Percentiles rank a stretch among this genome's conserved stretches.
Evolutionary conservation across 2,888 invertebrate species (phyloP).

Genomic region (Yponomeuta cagnagella): DNA sequence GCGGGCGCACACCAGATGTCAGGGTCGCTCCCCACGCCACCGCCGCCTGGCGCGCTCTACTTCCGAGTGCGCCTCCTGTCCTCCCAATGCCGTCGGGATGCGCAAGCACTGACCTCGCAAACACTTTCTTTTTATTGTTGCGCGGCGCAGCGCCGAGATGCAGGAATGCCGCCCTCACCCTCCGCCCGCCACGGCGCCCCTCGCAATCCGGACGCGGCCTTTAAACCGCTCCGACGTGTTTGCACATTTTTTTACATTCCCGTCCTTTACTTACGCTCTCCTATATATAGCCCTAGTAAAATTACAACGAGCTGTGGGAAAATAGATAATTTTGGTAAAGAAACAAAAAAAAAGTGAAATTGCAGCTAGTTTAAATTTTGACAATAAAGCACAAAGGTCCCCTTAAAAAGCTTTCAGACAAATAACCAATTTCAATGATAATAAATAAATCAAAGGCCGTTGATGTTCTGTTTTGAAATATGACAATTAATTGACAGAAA

Average conservation of each 20-base stretch:
- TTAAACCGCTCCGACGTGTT: conserved; percentile 74
- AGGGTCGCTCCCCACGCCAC: conserved; percentile 50
- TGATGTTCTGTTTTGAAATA: conserved; percentile 14
- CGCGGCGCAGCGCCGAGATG: conserved; percentile 35
- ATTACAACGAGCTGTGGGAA: conserved; percentile 13
- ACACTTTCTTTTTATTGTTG: conserved; percentile 39
- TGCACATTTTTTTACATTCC: conserved; percentile 75
- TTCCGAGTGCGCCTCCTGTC: conserved; percentile 24
- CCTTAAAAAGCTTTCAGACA: conserved; percentile 1
- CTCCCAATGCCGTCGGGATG: conserved; percentile 19
- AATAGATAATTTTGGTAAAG: not conserved
- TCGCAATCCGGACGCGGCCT: conserved; percentile 72
- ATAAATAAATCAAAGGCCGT: not conserved
- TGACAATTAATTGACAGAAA: conserved; percentile 16
- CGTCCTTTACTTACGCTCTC: conserved; percentile 63
- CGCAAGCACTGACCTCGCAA: conserved; percentile 28
- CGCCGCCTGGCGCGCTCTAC: conserved; percentile 31
- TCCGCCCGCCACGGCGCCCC: conserved; percentile 41
- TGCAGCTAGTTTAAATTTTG: not conserved
- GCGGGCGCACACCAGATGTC: conserved; percentile 36
- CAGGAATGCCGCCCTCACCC: conserved; percentile 50
- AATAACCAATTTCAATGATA: not conserved
- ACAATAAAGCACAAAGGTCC: not conserved
- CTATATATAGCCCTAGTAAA: conserved; percentile 31
- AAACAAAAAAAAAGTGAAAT: not conserved